A percentile compares a stretch with the other conserved stretches of the same genome.
These are phyloP conservation scores for Synanthedon vespiformis DNA, from an alignment of 2,888 invertebrate genomes.

Conservation along the genomic window DNA sequence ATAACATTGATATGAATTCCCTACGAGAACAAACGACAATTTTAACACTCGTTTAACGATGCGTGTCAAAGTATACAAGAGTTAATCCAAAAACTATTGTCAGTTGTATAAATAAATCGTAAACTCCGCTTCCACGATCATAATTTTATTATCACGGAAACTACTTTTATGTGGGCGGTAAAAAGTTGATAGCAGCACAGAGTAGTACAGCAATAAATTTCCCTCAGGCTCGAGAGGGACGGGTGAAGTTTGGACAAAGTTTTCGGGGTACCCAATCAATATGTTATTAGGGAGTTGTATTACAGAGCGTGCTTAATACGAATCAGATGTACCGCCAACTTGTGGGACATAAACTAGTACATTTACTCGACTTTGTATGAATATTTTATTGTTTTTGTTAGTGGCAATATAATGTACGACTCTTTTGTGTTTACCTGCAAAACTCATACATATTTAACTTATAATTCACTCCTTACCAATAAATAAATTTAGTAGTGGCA, in stretches of 20 bases:
- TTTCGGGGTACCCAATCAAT: constrained; percentile 16
- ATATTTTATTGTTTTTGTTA: too few species aligned
- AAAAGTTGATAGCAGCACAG: constrained; percentile 21
- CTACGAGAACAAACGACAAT: too few species aligned
- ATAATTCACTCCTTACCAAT: too few species aligned
- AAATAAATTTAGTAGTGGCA: too few species aligned
- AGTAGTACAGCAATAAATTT: constrained; percentile 9
- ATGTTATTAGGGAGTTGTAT: constrained; percentile 14
- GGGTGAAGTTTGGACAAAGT: constrained; percentile 7
- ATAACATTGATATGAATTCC: too few species aligned
- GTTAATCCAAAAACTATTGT: constrained; percentile 30
- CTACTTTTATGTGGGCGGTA: constrained; percentile 24
- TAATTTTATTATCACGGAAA: constrained; percentile 53
- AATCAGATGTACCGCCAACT: constrained; percentile 1
- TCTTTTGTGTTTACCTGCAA: too few species aligned
- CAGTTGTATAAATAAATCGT: constrained; percentile 52
- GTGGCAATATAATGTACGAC: too few species aligned
- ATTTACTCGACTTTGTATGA: too few species aligned
- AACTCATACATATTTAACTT: too few species aligned
- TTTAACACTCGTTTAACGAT: neutral
- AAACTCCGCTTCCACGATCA: constrained; percentile 42
- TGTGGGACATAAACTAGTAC: too few species aligned
- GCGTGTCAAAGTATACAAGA: neutral
- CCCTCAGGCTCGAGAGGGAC: constrained; percentile 2
- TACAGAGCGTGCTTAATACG: constrained; percentile 5